These are phyloP conservation scores for Stercorarius parasiticus DNA, from an alignment of 2,113 vertebrate genomes.

Conservation along the genomic window DNA sequence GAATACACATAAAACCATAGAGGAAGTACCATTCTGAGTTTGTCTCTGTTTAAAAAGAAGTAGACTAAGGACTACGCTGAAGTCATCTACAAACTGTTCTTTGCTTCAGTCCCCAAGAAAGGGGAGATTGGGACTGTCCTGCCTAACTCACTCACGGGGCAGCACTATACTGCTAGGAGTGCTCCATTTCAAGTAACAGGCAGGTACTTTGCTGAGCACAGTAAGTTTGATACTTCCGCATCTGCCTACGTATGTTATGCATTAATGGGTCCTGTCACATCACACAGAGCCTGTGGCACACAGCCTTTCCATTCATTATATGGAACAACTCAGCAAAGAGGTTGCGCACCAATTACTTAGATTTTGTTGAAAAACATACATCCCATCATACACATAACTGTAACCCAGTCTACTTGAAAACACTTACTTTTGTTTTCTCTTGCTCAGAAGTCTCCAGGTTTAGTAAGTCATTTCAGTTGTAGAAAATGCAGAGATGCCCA, in stretches of 20 bases:
- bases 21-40: neutral
- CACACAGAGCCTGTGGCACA: neutral
- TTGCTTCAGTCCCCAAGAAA: neutral
- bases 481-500: neutral
- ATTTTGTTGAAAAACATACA: neutral
- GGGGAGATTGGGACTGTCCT: neutral
- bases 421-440: neutral
- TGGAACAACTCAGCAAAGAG: neutral
- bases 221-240: neutral
- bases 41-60: neutral
- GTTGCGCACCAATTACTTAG: accelerated
- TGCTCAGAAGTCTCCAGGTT: neutral
- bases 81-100: neutral
- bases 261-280: neutral
- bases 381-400: neutral
- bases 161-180: neutral
- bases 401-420: neutral
- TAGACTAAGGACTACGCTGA: neutral
- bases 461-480: constrained; percentile 2
- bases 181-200: neutral
- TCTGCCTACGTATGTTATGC: neutral
- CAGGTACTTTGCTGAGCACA: neutral
- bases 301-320: neutral
- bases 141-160: accelerated
- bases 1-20: accelerated